Evolutionary conservation across 2,113 vertebrate species (phyloP).

Genomic region (Elaphurus davidianus): DNA sequence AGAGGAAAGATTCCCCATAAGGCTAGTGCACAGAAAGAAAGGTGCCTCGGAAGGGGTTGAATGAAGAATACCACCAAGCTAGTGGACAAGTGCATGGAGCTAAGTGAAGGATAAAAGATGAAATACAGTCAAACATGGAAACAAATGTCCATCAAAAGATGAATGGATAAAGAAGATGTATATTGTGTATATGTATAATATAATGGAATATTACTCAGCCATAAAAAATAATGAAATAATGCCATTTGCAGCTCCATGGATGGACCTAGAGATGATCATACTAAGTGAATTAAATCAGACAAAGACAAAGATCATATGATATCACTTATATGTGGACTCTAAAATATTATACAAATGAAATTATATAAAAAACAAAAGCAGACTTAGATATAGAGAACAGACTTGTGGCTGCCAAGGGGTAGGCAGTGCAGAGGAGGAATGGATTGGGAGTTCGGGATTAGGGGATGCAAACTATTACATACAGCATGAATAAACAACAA

Average conservation of each 20-base stretch:
- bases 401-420: background rate
- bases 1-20: background rate
- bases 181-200: background rate
- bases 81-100: background rate
- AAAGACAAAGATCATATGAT: background rate
- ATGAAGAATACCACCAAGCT: background rate
- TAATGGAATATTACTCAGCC: background rate
- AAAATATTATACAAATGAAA: background rate
- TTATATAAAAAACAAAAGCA: background rate
- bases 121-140: background rate
- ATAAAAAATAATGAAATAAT: background rate
- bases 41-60: background rate
- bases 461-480: background rate
- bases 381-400: background rate
- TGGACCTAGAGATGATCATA: background rate
- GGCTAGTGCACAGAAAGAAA: background rate
- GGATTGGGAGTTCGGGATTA: background rate
- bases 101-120: background rate
- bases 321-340: background rate
- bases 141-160: background rate
- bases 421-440: background rate
- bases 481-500: background rate
- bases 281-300: background rate
- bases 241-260: background rate
- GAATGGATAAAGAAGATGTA: background rate